phyloP scores from a whole-genome alignment of 2,113 vertebrate genomes.

The Poeciliopsis prolifica region DNA sequence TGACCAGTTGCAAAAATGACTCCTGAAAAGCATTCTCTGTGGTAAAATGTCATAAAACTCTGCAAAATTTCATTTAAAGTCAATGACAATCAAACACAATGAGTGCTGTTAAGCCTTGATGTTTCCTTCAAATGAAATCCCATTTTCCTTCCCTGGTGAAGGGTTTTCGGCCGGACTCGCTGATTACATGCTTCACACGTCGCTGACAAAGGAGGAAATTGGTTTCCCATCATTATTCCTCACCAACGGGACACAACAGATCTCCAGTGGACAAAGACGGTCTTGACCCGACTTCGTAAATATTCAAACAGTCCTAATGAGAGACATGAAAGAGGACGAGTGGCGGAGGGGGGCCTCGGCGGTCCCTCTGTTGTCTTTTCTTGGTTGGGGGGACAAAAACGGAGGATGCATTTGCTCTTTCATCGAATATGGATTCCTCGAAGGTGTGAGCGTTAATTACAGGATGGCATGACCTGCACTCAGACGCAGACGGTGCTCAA shows the following conservation, averaged over 20 bases:
- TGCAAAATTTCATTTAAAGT: constrained; percentile 49
- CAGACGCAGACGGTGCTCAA: constrained; percentile 14
- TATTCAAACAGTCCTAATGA: constrained; percentile 47
- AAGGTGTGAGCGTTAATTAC: constrained; percentile 35
- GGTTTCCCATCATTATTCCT: constrained; percentile 56
- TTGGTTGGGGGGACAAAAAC: not conserved
- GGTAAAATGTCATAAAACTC: constrained; percentile 27
- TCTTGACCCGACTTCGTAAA: constrained; percentile 48
- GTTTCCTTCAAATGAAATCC: constrained; percentile 58
- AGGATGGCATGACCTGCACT: not conserved
- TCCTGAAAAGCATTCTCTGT: constrained; percentile 29
- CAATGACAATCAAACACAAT: constrained; percentile 63
- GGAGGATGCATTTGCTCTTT: constrained; percentile 22
- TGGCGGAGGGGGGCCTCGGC: constrained; percentile 16
- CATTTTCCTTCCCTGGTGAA: constrained; percentile 34
- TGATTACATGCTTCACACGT: constrained; percentile 55
- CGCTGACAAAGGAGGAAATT: constrained; percentile 58
- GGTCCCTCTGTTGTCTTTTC: constrained; percentile 10
- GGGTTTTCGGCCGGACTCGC: constrained; percentile 44
- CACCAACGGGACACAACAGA: constrained; percentile 51
- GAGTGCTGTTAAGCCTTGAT: constrained; percentile 47
- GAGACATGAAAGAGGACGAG: constrained; percentile 16
- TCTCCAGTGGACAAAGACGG: constrained; percentile 43
- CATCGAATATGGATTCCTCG: constrained; percentile 20
- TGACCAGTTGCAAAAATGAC: constrained; percentile 12